Conservation (phyloP, 1,140 invertebrate species). For the Sycophila sp. region DNA sequence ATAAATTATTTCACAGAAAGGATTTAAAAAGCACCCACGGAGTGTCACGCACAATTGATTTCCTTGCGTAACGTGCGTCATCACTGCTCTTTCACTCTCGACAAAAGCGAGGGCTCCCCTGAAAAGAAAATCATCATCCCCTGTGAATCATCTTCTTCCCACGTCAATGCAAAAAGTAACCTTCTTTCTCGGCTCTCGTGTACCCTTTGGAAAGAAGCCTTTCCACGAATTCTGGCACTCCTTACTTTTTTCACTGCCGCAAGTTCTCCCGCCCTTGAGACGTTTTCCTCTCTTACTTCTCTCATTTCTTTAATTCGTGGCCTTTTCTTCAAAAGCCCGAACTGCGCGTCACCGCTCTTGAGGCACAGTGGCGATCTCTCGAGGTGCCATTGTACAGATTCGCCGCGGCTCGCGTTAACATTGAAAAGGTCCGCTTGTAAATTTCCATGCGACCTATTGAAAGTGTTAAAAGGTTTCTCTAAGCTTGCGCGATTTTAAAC, state of each 20-base stretch:
- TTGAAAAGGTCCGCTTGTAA: constrained; percentile 51
- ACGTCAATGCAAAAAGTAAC: no score
- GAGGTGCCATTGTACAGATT: not conserved
- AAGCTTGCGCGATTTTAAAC: constrained; percentile 50
- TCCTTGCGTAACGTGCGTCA: no score
- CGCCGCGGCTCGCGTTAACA: constrained; percentile 45
- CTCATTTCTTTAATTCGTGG: no score
- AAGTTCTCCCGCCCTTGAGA: not conserved
- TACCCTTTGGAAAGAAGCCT: no score
- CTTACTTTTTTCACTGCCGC: not conserved
- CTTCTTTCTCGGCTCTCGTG: no score
- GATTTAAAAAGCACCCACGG: no score
- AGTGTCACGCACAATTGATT: no score
- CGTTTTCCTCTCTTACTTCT: not conserved
- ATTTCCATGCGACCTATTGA: constrained; percentile 45
- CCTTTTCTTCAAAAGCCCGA: constrained; percentile 1
- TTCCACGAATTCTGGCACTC: not conserved
- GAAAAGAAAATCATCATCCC: no score
- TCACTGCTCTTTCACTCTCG: no score
- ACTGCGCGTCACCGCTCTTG: constrained; percentile 26
- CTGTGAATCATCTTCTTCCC: no score
- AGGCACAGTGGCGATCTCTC: constrained; percentile 46
- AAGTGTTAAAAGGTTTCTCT: constrained; percentile 54
- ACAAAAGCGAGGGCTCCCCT: no score
- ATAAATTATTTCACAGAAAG: no score